These are phyloP conservation scores for Sebastolobus alascanus DNA, from an alignment of 2,797 vertebrate genomes.

Conservation along the genomic window DNA sequence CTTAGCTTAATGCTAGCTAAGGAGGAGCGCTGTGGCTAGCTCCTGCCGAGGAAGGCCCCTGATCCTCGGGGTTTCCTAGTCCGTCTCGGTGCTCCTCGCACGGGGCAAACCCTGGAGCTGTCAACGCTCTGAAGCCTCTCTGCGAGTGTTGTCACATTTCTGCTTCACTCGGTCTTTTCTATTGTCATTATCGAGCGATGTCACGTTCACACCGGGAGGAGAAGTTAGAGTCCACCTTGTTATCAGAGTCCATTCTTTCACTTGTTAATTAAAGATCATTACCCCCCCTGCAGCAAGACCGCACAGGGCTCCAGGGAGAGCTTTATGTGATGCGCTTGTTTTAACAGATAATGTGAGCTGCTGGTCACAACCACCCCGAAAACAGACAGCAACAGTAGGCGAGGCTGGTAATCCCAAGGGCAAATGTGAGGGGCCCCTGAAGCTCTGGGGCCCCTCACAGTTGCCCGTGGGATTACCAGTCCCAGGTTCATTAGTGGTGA, in stretches of 20 bases:
- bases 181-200: constrained; percentile 47
- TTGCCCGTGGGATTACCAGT: too few species aligned
- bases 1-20: constrained; percentile 76
- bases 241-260: constrained; percentile 63
- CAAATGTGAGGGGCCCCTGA: not conserved
- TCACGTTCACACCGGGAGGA: constrained; percentile 26
- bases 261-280: constrained; percentile 57
- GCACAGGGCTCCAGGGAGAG: constrained; percentile 60
- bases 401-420: not conserved
- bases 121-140: constrained; percentile 61
- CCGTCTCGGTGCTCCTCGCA: constrained; percentile 61
- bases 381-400: constrained; percentile 3
- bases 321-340: constrained; percentile 61
- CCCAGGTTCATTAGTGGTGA: not conserved
- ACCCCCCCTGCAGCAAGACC: constrained; percentile 60
- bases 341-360: constrained; percentile 59
- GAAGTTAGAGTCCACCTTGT: constrained; percentile 35
- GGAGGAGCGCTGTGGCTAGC: constrained; percentile 46
- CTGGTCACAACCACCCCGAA: constrained; percentile 39
- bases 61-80: constrained; percentile 84
- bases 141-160: constrained; percentile 74
- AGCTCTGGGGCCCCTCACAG: not conserved
- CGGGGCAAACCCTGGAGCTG: constrained; percentile 64
- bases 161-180: constrained; percentile 51
- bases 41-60: constrained; percentile 41